Percentiles rank a stretch among this genome's conserved stretches.
phyloP scores from a whole-genome alignment of 2,797 vertebrate genomes.

The Gallinago nigripennis region DNA sequence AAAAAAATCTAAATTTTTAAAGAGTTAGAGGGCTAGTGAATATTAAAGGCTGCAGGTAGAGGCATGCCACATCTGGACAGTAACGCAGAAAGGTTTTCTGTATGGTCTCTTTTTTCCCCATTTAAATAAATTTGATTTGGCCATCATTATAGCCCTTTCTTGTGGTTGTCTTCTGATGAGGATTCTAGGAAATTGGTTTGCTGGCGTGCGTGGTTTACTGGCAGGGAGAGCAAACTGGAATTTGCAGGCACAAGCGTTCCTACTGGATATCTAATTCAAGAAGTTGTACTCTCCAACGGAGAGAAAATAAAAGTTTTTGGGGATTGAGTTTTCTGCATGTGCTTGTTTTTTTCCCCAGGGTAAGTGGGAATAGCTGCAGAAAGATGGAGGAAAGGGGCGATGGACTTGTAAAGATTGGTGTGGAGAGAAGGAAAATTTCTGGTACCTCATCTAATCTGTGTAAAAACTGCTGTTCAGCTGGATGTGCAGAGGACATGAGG shows the following conservation, averaged over 20 bases:
- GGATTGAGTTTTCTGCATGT: fast-evolving
- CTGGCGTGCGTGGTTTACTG: fast-evolving
- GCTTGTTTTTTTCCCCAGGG: not conserved
- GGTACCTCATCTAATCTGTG: not conserved
- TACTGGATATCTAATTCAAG: not conserved
- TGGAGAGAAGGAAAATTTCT: not conserved
- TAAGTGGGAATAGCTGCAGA: not conserved
- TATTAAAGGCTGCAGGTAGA: not conserved
- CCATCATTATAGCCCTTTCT: not conserved
- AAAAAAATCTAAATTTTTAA: not conserved
- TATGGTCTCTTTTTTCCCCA: not conserved
- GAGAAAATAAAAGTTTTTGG: not conserved
- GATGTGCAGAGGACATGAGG: not conserved
- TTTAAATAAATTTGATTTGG: not conserved
- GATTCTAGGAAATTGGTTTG: conserved; percentile 9
- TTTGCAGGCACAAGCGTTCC: not conserved
- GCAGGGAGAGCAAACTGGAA: not conserved
- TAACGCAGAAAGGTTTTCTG: not conserved
- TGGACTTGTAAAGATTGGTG: not conserved
- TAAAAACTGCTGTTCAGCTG: not conserved
- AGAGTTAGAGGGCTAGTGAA: not conserved
- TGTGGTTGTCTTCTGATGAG: not conserved
- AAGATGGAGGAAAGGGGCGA: not conserved
- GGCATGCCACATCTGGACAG: not conserved
- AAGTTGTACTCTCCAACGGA: not conserved